Evolutionary conservation across 2,888 invertebrate genomes (phyloP).

Genomic region (Hypselothyrea guttata): DNA sequence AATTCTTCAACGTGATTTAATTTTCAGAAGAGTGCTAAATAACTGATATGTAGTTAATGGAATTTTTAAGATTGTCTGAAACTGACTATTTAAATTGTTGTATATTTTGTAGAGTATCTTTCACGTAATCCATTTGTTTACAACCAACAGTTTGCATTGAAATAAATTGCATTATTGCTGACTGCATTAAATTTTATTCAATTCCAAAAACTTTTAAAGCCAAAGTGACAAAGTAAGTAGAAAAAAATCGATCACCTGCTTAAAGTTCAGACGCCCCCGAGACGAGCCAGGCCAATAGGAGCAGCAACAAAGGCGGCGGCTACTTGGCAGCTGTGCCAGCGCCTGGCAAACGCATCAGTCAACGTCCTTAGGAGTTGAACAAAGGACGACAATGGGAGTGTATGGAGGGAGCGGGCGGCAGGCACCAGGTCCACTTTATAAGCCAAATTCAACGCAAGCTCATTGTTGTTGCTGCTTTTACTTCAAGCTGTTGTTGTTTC

Average conservation of each 20-base stretch:
- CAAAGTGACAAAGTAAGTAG: constrained; percentile 14
- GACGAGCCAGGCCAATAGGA: constrained; percentile 5
- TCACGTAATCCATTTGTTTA: no score
- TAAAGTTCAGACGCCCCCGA: constrained; percentile 50
- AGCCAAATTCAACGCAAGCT: constrained; percentile 56
- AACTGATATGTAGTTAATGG: no score
- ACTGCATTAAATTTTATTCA: constrained; percentile 53
- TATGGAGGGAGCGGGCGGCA: constrained; percentile 22
- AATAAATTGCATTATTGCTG: constrained; percentile 22
- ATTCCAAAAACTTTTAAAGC: constrained; percentile 30
- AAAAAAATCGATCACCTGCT: constrained; percentile 73
- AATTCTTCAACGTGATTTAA: no score
- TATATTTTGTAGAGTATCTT: no score
- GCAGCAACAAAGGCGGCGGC: constrained; percentile 51
- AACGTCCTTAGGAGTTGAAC: constrained; percentile 73
- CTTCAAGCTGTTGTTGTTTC: constrained; percentile 26
- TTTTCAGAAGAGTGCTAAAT: no score
- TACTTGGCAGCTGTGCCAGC: constrained; percentile 67
- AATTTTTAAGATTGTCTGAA: no score
- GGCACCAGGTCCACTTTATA: constrained; percentile 65
- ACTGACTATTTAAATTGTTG: no score
- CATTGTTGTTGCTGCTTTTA: constrained; percentile 17
- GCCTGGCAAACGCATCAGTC: constrained; percentile 75
- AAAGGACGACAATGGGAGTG: constrained; percentile 64
- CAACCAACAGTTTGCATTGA: no score